Percentiles rank a stretch among this genome's conserved stretches.
These are phyloP conservation scores for Bufotes viridis DNA, from an alignment of 2,797 vertebrate species.

Conservation along the genomic window DNA sequence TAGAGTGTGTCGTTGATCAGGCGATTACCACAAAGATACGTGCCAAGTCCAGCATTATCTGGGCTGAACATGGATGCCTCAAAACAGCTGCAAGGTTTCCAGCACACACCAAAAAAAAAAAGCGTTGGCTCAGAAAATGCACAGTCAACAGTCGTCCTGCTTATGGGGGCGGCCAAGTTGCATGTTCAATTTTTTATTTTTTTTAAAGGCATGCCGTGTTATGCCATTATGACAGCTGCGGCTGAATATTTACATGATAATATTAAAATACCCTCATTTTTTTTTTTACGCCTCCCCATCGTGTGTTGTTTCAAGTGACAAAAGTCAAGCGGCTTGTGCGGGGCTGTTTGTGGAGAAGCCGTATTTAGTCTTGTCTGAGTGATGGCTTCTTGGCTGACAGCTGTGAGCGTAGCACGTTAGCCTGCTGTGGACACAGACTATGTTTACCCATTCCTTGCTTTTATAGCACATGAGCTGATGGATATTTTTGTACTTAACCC, in stretches of 20 bases:
- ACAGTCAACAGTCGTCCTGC: background rate
- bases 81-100: constrained; percentile 19
- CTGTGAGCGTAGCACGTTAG: constrained; percentile 36
- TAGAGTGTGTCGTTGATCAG: constrained; percentile 35
- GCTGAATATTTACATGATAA: constrained; percentile 1
- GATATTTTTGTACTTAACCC: constrained; percentile 58
- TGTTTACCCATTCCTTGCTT: constrained; percentile 55
- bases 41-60: constrained; percentile 38
- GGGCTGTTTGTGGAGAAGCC: constrained; percentile 1
- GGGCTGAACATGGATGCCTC: background rate
- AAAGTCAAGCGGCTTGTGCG: background rate
- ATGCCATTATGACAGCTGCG: background rate
- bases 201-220: background rate
- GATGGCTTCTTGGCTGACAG: constrained; percentile 41
- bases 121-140: background rate
- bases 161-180: background rate
- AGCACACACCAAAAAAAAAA: background rate
- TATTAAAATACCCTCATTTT: background rate
- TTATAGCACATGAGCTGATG: constrained; percentile 43
- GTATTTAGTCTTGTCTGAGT: constrained; percentile 15
- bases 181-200: background rate
- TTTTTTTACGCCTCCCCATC: background rate
- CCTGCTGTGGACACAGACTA: constrained; percentile 49
- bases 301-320: constrained; percentile 11
- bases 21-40: constrained; percentile 23